Conservation (phyloP, 2,888 invertebrate species). For the Acanthococcus lagerstroemiae region DNA sequence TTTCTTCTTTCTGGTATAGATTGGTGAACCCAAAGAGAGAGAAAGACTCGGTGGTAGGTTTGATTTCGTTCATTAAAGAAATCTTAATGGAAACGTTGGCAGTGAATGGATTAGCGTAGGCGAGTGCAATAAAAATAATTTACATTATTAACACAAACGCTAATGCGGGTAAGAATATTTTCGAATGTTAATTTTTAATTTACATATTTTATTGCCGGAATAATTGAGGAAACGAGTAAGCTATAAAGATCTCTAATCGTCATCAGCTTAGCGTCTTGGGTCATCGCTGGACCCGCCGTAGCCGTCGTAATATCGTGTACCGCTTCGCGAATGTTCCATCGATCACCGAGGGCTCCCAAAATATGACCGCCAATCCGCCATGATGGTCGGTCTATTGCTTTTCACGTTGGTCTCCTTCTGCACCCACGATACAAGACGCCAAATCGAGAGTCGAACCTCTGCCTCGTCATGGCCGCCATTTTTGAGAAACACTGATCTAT, state of each 20-base stretch:
- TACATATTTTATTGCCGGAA: slow-evolving; percentile 27
- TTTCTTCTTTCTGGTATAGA: neutral
- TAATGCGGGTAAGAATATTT: slow-evolving; percentile 28
- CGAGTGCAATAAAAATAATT: slow-evolving; percentile 28
- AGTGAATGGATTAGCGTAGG: slow-evolving; percentile 27
- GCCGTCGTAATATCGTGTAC: neutral
- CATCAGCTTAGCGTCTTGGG: slow-evolving; percentile 1
- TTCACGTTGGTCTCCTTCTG: too few species aligned
- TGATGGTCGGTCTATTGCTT: neutral
- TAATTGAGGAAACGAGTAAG: slow-evolving; percentile 28
- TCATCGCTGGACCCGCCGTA: neutral
- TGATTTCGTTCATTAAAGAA: slow-evolving; percentile 27
- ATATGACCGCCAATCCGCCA: neutral
- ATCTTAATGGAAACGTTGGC: slow-evolving; percentile 29
- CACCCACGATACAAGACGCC: too few species aligned
- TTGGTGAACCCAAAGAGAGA: neutral
- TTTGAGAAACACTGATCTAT: neutral
- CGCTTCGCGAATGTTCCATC: slow-evolving; percentile 13
- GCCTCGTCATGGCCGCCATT: neutral
- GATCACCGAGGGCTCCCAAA: slow-evolving; percentile 18
- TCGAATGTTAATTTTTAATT: slow-evolving; percentile 29
- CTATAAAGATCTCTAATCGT: slow-evolving; percentile 21
- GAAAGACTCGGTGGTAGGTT: neutral
- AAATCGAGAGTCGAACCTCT: too few species aligned
- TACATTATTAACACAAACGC: slow-evolving; percentile 27